A percentile compares a stretch with the other conserved stretches of the same genome.
These are phyloP conservation scores for Cervus canadensis DNA, from an alignment of 2,113 vertebrate species.

Conservation along the genomic window DNA sequence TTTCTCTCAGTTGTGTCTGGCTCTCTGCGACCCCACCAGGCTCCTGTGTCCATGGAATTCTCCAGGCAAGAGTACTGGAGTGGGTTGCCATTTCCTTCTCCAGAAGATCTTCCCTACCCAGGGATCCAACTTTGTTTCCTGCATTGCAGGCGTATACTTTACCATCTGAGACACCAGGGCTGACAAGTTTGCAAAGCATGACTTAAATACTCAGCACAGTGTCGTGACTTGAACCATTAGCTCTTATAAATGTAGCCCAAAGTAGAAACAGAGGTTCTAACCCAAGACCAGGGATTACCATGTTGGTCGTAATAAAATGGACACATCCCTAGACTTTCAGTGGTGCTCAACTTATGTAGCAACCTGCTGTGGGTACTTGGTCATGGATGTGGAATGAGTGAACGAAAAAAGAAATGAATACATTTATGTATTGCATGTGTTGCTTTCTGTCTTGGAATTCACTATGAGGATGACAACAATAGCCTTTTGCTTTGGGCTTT, in stretches of 20 bases:
- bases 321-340: neutral
- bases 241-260: neutral
- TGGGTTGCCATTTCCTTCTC: neutral
- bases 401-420: neutral
- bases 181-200: neutral
- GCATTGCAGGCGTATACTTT: neutral
- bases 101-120: neutral
- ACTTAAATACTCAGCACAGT: neutral
- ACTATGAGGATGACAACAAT: neutral
- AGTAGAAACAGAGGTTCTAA: neutral
- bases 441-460: neutral
- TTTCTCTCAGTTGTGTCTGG: neutral
- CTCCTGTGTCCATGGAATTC: neutral
- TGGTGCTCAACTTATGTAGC: neutral
- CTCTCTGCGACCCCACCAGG: neutral
- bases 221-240: neutral
- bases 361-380: neutral
- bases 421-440: neutral
- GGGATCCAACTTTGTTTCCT: neutral
- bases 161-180: neutral
- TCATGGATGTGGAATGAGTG: neutral
- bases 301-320: neutral
- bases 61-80: neutral
- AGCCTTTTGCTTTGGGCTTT: neutral
- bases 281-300: neutral